Conservation (phyloP, 2,888 invertebrate genomes). For the Megalurothrips usitatus region DNA sequence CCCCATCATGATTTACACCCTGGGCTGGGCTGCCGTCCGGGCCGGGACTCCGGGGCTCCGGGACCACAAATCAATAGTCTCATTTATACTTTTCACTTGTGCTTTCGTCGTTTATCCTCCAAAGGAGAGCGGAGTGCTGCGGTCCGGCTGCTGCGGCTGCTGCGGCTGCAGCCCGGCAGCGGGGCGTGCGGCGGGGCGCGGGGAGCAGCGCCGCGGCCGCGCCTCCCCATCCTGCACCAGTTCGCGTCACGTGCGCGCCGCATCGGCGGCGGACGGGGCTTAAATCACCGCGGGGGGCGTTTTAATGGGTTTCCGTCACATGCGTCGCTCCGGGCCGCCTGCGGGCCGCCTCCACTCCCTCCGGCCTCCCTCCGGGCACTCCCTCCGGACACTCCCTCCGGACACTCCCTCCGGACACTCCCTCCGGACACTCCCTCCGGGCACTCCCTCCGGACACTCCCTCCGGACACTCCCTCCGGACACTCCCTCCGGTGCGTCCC, state of each 20-base stretch:
- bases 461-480: background rate
- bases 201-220: background rate
- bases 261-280: background rate
- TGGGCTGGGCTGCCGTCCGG: background rate
- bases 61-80: slow-evolving; percentile 18
- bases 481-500: background rate
- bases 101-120: slow-evolving; percentile 18
- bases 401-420: background rate
- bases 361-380: background rate
- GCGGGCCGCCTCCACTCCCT: background rate
- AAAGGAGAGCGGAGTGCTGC: background rate
- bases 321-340: too few relatives aligned
- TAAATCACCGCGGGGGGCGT: background rate
- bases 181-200: background rate
- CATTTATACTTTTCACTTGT: slow-evolving; percentile 27
- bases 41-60: background rate
- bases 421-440: background rate
- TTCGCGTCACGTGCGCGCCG: background rate
- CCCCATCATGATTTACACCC: slow-evolving; percentile 11
- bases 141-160: too few relatives aligned
- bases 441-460: too few relatives aligned
- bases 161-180: too few relatives aligned
- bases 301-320: slow-evolving; percentile 10
- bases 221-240: background rate
- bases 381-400: background rate